Conservation (phyloP, 1,140 invertebrate genomes). For the Drosophila varians region DNA sequence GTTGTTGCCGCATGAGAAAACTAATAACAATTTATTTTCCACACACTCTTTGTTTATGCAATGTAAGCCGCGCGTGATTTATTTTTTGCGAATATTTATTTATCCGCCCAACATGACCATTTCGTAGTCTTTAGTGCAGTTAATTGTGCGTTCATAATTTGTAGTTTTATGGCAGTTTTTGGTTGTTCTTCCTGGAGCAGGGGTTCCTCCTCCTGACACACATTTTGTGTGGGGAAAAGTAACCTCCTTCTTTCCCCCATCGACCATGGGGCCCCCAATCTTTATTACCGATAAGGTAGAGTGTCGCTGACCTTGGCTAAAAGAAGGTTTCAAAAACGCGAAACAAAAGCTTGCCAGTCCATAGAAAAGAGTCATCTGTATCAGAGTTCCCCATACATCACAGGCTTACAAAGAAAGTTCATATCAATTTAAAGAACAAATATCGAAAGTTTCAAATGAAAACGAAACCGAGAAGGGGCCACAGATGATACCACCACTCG, state of each 20-base stretch:
- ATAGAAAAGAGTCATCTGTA: too few species aligned
- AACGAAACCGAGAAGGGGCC: constrained; percentile 22
- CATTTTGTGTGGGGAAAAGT: constrained; percentile 9
- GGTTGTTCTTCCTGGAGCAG: constrained; percentile 9
- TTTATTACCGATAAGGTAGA: constrained; percentile 30
- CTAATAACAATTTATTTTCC: constrained; percentile 56
- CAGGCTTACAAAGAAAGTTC: constrained; percentile 41
- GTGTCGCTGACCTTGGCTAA: constrained; percentile 19
- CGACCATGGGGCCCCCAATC: too few species aligned
- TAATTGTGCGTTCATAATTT: constrained; percentile 58
- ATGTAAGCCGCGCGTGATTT: constrained; percentile 55
- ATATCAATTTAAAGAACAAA: constrained; percentile 51
- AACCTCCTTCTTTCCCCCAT: constrained; percentile 5
- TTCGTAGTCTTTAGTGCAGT: constrained; percentile 34
- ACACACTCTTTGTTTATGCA: constrained; percentile 50
- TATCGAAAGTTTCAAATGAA: constrained; percentile 47
- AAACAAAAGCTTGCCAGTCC: too few species aligned
- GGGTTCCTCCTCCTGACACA: constrained; percentile 39
- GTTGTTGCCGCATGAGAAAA: constrained; percentile 67
- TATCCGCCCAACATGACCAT: not conserved
- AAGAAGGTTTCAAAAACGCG: not conserved
- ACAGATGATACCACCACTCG: constrained; percentile 1
- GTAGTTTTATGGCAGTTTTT: constrained; percentile 32
- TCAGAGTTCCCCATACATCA: too few species aligned
- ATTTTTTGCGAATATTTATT: constrained; percentile 30